phyloP scores from a whole-genome alignment of 1,140 invertebrate species.

The Palaemon carinicauda region DNA sequence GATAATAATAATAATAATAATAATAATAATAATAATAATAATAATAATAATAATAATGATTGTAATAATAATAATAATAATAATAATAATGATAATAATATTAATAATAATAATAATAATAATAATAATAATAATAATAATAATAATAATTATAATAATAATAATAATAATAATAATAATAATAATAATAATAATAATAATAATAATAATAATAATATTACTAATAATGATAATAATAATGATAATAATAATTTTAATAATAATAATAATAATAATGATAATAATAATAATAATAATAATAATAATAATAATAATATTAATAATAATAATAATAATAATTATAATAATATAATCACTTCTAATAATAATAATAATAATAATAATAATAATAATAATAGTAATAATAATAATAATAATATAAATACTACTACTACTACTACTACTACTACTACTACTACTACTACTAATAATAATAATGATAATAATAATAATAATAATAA shows the following conservation, averaged over 20 bases:
- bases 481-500: too few species aligned
- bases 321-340: neutral
- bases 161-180: conserved; percentile 19
- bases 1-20: conserved; percentile 6
- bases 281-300: neutral
- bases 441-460: too few species aligned
- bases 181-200: conserved; percentile 22
- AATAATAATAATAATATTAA: neutral
- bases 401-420: too few species aligned
- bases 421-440: too few species aligned
- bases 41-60: conserved; percentile 23
- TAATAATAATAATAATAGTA: too few species aligned
- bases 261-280: conserved; percentile 2
- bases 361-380: too few species aligned
- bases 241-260: conserved; percentile 18
- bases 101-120: conserved; percentile 24
- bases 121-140: conserved; percentile 5
- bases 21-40: conserved; percentile 22
- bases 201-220: conserved; percentile 21
- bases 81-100: conserved; percentile 23
- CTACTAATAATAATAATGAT: too few species aligned
- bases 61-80: conserved; percentile 19
- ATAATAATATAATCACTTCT: too few species aligned
- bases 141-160: conserved; percentile 20
- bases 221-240: conserved; percentile 22